Evolutionary conservation across 2,113 vertebrate species (phyloP).

Genomic region (Chiloscyllium plagiosum): DNA sequence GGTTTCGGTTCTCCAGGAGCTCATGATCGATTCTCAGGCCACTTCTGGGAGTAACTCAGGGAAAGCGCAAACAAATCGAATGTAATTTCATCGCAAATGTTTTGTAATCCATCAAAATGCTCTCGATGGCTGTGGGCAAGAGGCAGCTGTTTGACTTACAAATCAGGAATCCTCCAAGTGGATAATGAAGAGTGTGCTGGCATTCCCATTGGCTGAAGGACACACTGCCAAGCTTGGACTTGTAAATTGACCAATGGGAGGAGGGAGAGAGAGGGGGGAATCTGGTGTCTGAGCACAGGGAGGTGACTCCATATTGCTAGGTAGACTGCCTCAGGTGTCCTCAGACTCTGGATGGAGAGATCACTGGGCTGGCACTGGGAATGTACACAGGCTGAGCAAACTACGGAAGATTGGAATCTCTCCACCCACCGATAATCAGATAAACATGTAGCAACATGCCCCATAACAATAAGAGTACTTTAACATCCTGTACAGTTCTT

Average conservation of each 20-base stretch:
- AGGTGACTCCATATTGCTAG: background rate
- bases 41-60: too few relatives aligned
- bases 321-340: background rate
- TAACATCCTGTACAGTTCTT: background rate
- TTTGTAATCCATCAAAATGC: background rate
- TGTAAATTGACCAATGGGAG: background rate
- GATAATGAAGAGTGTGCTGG: background rate
- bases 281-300: background rate
- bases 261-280: background rate
- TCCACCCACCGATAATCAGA: background rate
- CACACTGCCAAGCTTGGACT: background rate
- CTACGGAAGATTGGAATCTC: background rate
- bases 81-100: background rate
- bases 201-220: background rate
- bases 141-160: background rate
- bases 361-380: background rate
- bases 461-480: background rate
- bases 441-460: background rate
- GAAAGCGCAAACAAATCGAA: background rate
- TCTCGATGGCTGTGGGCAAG: background rate
- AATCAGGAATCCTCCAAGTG: background rate
- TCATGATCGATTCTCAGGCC: too few relatives aligned
- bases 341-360: background rate
- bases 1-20: too few relatives aligned
- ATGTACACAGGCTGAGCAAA: background rate